Evolutionary conservation across 2,888 invertebrate species (phyloP).

Genomic region (Formica aserva): DNA sequence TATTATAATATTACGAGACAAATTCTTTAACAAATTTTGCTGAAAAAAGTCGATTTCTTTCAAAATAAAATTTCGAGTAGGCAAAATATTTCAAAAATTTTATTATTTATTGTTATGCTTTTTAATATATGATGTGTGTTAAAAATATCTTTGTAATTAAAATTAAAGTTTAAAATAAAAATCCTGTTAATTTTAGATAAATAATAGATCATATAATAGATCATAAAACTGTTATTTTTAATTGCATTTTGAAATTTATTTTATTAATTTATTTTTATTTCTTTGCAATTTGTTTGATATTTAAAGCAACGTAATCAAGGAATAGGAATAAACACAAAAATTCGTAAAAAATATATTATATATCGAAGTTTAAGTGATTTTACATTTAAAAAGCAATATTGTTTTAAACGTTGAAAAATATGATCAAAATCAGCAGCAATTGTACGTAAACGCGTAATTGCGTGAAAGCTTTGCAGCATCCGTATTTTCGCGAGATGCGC

Average conservation of each 20-base stretch:
- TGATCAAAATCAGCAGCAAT: background rate
- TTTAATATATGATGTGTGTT: background rate
- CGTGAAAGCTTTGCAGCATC: slow-evolving; percentile 3
- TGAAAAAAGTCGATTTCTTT: background rate
- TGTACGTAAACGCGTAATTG: background rate
- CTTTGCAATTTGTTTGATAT: background rate
- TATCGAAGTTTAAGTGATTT: background rate
- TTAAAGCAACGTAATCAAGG: background rate
- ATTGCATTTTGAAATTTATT: background rate
- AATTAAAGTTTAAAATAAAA: background rate
- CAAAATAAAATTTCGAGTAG: background rate
- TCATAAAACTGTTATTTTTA: slow-evolving; percentile 17
- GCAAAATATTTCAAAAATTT: background rate
- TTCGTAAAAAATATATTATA: background rate
- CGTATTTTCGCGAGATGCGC: slow-evolving; percentile 7
- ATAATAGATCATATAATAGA: background rate
- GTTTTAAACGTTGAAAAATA: background rate
- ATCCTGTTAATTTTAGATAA: background rate
- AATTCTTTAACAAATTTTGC: background rate
- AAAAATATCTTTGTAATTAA: background rate
- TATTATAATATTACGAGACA: background rate
- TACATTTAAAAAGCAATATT: background rate
- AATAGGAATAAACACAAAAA: background rate
- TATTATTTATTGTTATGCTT: background rate
- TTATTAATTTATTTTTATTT: background rate